A percentile compares a stretch with the other conserved stretches of the same genome.
phyloP scores from a whole-genome alignment of 2,888 invertebrate genomes.

The Melanostoma mellinum region DNA sequence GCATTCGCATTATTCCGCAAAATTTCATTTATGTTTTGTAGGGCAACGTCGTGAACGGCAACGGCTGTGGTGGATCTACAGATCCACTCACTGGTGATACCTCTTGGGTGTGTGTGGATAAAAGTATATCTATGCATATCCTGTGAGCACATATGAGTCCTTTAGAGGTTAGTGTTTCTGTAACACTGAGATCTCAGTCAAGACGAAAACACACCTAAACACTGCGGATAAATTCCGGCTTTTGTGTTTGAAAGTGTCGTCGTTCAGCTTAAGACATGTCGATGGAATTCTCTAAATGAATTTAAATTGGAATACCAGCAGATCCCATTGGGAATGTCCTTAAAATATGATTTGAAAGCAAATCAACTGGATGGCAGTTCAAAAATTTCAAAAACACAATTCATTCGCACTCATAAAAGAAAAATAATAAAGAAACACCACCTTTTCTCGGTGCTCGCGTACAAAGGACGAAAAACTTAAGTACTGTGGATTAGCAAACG shows the following conservation, averaged over 20 bases:
- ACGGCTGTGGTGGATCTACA: slow-evolving; percentile 12
- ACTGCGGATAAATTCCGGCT: slow-evolving; percentile 27
- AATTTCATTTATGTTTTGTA: slow-evolving; percentile 49
- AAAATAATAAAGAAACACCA: slow-evolving; percentile 17
- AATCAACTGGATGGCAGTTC: slow-evolving; percentile 45
- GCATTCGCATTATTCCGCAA: slow-evolving; percentile 58
- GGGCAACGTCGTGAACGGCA: slow-evolving; percentile 3
- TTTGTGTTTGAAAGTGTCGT: slow-evolving; percentile 21
- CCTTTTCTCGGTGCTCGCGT: slow-evolving; percentile 27
- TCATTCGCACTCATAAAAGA: slow-evolving; percentile 25
- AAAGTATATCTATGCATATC: neutral
- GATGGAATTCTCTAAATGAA: slow-evolving; percentile 42
- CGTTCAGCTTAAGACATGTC: slow-evolving; percentile 47
- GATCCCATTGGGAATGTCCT: slow-evolving; percentile 21
- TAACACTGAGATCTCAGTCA: neutral
- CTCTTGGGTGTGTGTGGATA: neutral
- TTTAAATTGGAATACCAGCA: slow-evolving; percentile 48
- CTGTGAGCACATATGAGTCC: slow-evolving; percentile 7
- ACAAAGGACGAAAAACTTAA: slow-evolving; percentile 51
- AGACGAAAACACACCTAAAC: neutral
- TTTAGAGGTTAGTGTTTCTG: neutral
- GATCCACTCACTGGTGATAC: neutral
- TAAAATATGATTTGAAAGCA: slow-evolving; percentile 9
- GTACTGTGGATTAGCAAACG: slow-evolving; percentile 47
- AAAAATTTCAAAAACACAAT: slow-evolving; percentile 57